Base-by-base conservation (phyloP, 2,113 vertebrate genomes). In the Sciurus niger region DNA sequence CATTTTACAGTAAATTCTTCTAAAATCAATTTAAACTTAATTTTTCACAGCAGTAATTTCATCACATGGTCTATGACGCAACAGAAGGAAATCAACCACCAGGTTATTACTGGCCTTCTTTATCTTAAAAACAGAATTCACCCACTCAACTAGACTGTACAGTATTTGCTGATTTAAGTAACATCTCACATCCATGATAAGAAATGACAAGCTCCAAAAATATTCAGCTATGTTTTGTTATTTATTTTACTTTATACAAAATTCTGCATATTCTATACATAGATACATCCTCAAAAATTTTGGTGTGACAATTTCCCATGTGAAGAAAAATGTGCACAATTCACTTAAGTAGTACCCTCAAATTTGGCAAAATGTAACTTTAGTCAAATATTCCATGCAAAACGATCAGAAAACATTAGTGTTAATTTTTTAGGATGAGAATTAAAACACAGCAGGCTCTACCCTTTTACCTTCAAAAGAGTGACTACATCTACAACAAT, bases 21-120 rank as follows among this genome's bases (percentile, higher is more conserved):
- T 93, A 90, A 92, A 97, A 85, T 92, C 18, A 55, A 65, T 74
- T 87, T 73, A 93, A 96, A 96, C 6, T 72, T 92, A 82, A 58
- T 60, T 90, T 96, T 95, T 89, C 55, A 96, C 12, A 95, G 43
- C 82, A 95, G 63, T 89, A 88, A 95, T 96, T 94, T 97, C 84
- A 97, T 94, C 96, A 96, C 84, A 94, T 48, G 53, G 63, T 70
- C 89, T 70, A 83, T 96, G 94, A 97, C 91, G 90, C 93, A 97
- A 96, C 12, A 86, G 68, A 93, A 97, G 37, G 93, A 96, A 98
- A 96, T 92, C 68, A 87, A 92, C 92, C 67, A 84, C 79, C 40
- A 89, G 32, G 9, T 87, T 90, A 90, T 80, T 76, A 76, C 1
- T 8, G 6, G 70, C 30, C n/a, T 95, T 60, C 77, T 87, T 89